A percentile compares a stretch with the other conserved stretches of the same genome.
These are phyloP conservation scores for Capitulum mitella DNA, from an alignment of 2,888 invertebrate species.

Conservation along the genomic window DNA sequence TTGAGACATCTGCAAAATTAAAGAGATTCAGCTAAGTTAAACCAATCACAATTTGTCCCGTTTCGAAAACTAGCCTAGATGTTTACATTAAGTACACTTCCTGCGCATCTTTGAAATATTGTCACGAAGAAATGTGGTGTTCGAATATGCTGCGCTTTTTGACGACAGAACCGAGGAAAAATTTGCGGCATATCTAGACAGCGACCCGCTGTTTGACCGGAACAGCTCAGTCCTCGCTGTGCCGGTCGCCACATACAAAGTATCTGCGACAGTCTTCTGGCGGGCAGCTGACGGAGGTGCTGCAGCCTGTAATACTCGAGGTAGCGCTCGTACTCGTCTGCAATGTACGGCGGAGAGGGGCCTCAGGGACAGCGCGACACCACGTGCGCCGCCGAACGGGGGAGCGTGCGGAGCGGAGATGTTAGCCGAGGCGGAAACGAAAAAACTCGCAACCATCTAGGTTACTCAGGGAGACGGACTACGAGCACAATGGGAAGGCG, in stretches of 20 bases:
- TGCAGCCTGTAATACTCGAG: neutral
- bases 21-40: too few relatives aligned
- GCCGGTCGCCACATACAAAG: constrained; percentile 3
- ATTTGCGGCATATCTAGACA: too few relatives aligned
- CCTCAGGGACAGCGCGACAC: neutral
- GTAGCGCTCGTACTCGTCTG: neutral
- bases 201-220: too few relatives aligned
- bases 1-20: too few relatives aligned
- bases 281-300: neutral
- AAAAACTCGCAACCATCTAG: neutral
- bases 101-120: too few relatives aligned
- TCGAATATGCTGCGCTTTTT: too few relatives aligned
- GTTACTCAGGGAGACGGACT: neutral
- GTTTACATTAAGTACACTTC: too few relatives aligned
- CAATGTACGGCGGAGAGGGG: neutral
- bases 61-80: too few relatives aligned
- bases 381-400: neutral
- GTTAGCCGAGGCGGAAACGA: neutral
- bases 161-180: too few relatives aligned
- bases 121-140: too few relatives aligned
- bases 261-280: neutral
- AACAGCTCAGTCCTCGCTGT: too few relatives aligned
- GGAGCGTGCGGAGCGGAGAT: neutral
- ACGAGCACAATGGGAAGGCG: neutral
- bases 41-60: too few relatives aligned